A percentile compares a stretch with the other conserved stretches of the same genome.
Evolutionary conservation across 1,140 invertebrate genomes (phyloP).

Genomic region (Drosophila rhopaloa): DNA sequence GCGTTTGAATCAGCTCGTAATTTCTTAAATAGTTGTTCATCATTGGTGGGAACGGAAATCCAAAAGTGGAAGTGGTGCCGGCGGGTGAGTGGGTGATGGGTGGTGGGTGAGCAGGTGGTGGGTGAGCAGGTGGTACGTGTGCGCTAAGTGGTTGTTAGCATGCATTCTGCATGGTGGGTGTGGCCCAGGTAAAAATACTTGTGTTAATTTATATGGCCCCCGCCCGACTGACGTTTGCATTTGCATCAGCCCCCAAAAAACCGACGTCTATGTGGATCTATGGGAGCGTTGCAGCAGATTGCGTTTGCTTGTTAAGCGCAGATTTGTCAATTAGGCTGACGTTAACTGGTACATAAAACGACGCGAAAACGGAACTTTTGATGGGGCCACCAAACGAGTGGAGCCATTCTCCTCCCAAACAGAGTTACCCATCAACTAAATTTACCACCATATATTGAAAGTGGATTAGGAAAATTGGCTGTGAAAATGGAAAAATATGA

Average conservation of each 20-base stretch:
- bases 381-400: conserved; percentile 15
- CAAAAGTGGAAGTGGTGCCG: not conserved
- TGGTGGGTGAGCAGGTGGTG: conserved; percentile 12
- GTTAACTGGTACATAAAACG: conserved; percentile 61
- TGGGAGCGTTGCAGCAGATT: conserved; percentile 50
- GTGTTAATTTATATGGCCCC: conserved; percentile 75
- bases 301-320: conserved; percentile 69
- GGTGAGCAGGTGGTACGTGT: conserved; percentile 31
- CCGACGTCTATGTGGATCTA: conserved; percentile 12
- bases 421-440: conserved; percentile 24
- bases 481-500: conserved; percentile 1
- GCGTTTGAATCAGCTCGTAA: conserved; percentile 66
- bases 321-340: conserved; percentile 76
- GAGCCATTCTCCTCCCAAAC: not conserved
- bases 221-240: conserved; percentile 35
- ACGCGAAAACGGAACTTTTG: conserved; percentile 11
- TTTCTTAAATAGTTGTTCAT: conserved; percentile 79
- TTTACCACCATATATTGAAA: not conserved
- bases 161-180: conserved; percentile 64
- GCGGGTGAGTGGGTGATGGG: conserved; percentile 3
- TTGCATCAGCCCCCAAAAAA: conserved; percentile 23
- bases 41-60: conserved; percentile 36
- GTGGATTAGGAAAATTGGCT: conserved; percentile 18
- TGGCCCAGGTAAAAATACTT: conserved; percentile 69
- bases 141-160: conserved; percentile 77